A percentile compares a stretch with the other conserved stretches of the same genome.
Conservation (phyloP, 2,888 invertebrate species). For the Troides helena region DNA sequence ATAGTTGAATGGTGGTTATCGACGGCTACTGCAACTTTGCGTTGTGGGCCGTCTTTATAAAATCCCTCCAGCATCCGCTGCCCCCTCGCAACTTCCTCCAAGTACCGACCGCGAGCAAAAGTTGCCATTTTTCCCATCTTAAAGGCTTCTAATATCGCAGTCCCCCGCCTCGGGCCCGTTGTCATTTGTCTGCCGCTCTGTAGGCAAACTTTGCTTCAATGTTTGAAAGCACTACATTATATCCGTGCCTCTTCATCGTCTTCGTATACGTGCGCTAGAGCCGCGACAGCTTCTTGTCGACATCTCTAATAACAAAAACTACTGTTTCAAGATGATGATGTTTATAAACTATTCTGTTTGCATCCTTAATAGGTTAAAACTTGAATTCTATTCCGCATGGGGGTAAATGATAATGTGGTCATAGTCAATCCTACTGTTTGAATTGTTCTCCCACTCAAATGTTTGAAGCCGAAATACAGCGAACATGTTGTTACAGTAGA, state of each 20-base stretch:
- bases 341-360: no score
- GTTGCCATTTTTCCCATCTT: constrained; percentile 78
- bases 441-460: no score
- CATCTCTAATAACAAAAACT: not conserved
- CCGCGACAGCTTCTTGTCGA: constrained; percentile 36
- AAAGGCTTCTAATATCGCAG: constrained; percentile 76
- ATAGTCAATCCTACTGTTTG: no score
- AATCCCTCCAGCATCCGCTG: constrained; percentile 10
- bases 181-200: constrained; percentile 74
- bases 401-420: no score
- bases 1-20: no score
- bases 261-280: constrained; percentile 40
- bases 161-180: constrained; percentile 67
- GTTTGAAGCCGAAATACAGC: no score
- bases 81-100: constrained; percentile 37
- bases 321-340: no score
- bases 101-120: constrained; percentile 65
- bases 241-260: constrained; percentile 70
- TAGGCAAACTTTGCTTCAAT: constrained; percentile 75
- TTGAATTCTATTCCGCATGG: no score
- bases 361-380: no score
- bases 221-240: constrained; percentile 78
- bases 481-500: no score
- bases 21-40: no score
- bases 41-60: no score